Percentiles rank a stretch among this genome's conserved stretches.
phyloP scores from a whole-genome alignment of 2,797 vertebrate species.

The Lycodopsis pacificus region DNA sequence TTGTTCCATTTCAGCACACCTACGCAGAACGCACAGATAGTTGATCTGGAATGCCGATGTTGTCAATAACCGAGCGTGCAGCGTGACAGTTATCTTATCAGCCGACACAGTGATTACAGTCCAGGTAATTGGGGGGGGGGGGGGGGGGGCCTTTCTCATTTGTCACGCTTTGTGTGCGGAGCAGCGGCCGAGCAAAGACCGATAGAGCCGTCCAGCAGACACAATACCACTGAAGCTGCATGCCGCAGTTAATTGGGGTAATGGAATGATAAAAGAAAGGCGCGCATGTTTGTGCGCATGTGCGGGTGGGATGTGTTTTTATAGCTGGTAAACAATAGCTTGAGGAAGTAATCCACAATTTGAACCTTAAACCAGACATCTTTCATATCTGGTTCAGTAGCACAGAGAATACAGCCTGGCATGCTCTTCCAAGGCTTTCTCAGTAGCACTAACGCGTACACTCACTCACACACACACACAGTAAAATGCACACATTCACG shows the following conservation, averaged over 20 bases:
- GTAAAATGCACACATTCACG: slow-evolving; percentile 44
- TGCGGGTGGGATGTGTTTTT: slow-evolving; percentile 21
- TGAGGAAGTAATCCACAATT: slow-evolving; percentile 1
- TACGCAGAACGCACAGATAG: slow-evolving; percentile 39
- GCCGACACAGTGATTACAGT: slow-evolving; percentile 70
- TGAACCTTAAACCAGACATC: slow-evolving; percentile 8
- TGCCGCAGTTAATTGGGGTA: slow-evolving; percentile 55
- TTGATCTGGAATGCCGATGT: slow-evolving; percentile 45
- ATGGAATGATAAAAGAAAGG: slow-evolving; percentile 48
- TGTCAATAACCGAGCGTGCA: slow-evolving; percentile 63
- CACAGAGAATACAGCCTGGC: slow-evolving; percentile 33
- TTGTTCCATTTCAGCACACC: slow-evolving; percentile 36
- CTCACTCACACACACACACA: slow-evolving; percentile 7
- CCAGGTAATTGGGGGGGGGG: slow-evolving; percentile 72
- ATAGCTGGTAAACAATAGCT: slow-evolving; percentile 6
- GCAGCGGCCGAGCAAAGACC: slow-evolving; percentile 50
- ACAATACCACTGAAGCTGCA: slow-evolving; percentile 50
- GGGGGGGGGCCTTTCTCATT: slow-evolving; percentile 63
- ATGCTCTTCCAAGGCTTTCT: slow-evolving; percentile 20
- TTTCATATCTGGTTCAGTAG: slow-evolving; percentile 47
- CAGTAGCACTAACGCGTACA: slow-evolving; percentile 20
- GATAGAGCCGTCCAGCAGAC: slow-evolving; percentile 54
- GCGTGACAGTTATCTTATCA: slow-evolving; percentile 71
- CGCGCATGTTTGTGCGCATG: slow-evolving; percentile 13
- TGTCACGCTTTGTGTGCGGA: slow-evolving; percentile 69